phyloP scores from a whole-genome alignment of 1,140 invertebrate genomes.

The Pseudomyrmex concolor region DNA sequence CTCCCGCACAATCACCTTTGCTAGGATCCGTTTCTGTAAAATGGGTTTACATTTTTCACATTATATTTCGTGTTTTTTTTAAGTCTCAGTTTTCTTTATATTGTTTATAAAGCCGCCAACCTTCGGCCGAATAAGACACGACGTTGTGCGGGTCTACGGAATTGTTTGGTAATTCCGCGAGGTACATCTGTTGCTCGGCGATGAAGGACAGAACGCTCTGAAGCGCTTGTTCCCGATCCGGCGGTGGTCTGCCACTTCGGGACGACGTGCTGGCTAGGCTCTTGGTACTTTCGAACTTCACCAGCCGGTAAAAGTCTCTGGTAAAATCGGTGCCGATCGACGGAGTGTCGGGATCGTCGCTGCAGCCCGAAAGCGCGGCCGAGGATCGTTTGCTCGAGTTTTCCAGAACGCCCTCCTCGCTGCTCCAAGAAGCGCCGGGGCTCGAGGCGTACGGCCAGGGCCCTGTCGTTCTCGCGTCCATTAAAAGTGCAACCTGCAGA shows the following conservation, averaged over 20 bases:
- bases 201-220: slow-evolving; percentile 91
- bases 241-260: slow-evolving; percentile 85
- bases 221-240: slow-evolving; percentile 89
- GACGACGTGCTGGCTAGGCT: slow-evolving; percentile 92
- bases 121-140: slow-evolving; percentile 68
- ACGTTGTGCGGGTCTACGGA: slow-evolving; percentile 64
- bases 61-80: not conserved
- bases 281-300: slow-evolving; percentile 92
- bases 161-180: slow-evolving; percentile 77
- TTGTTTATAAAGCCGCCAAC: slow-evolving; percentile 41
- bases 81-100: not conserved
- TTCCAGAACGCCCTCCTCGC: slow-evolving; percentile 80
- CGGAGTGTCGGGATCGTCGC: slow-evolving; percentile 88
- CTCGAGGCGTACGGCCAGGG: slow-evolving; percentile 82
- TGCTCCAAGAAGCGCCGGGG: slow-evolving; percentile 81
- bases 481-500: slow-evolving; percentile 78
- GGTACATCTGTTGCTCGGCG: slow-evolving; percentile 91
- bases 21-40: slow-evolving; percentile 61
- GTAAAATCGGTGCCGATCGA: slow-evolving; percentile 91
- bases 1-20: slow-evolving; percentile 66
- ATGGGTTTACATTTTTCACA: not conserved
- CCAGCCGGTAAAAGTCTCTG: slow-evolving; percentile 90
- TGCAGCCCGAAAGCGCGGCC: slow-evolving; percentile 88
- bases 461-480: slow-evolving; percentile 78
- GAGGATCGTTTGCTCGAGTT: slow-evolving; percentile 88